Percentiles rank a stretch among this genome's conserved stretches.
Conservation (phyloP, 1,140 invertebrate species). For the Drosophila seguyi region DNA sequence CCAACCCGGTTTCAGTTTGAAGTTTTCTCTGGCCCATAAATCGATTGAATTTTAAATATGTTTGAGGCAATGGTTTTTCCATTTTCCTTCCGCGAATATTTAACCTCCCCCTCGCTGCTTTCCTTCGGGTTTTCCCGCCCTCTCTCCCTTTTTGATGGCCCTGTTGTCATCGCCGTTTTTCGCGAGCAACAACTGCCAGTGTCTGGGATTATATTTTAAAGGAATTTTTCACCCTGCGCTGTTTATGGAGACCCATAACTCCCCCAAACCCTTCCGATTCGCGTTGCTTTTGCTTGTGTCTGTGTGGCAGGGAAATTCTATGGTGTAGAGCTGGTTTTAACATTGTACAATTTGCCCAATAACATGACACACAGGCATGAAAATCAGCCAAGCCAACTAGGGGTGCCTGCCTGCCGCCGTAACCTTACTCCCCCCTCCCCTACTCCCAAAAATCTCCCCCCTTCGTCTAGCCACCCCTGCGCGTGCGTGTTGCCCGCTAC, state of each 20-base stretch:
- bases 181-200: slow-evolving; percentile 38
- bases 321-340: slow-evolving; percentile 47
- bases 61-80: slow-evolving; percentile 18
- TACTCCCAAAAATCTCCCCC: neutral
- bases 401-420: slow-evolving; percentile 54
- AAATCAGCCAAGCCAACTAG: slow-evolving; percentile 68
- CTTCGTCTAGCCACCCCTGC: slow-evolving; percentile 59
- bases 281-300: neutral
- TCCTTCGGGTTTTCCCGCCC: neutral
- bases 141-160: neutral
- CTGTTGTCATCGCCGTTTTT: slow-evolving; percentile 47
- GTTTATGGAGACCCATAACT: slow-evolving; percentile 21
- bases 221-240: slow-evolving; percentile 49
- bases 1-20: slow-evolving; percentile 29
- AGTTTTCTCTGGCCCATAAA: slow-evolving; percentile 46
- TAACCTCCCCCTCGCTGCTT: neutral
- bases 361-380: slow-evolving; percentile 75
- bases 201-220: slow-evolving; percentile 36
- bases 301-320: slow-evolving; percentile 16
- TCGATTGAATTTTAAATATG: slow-evolving; percentile 63
- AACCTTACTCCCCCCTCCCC: neutral
- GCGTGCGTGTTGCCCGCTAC: slow-evolving; percentile 66
- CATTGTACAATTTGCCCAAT: slow-evolving; percentile 82
- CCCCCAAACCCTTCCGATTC: slow-evolving; percentile 8
- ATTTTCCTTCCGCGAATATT: slow-evolving; percentile 10